phyloP scores from a whole-genome alignment of 2,797 vertebrate species.

The Peromyscus melanophrys region DNA sequence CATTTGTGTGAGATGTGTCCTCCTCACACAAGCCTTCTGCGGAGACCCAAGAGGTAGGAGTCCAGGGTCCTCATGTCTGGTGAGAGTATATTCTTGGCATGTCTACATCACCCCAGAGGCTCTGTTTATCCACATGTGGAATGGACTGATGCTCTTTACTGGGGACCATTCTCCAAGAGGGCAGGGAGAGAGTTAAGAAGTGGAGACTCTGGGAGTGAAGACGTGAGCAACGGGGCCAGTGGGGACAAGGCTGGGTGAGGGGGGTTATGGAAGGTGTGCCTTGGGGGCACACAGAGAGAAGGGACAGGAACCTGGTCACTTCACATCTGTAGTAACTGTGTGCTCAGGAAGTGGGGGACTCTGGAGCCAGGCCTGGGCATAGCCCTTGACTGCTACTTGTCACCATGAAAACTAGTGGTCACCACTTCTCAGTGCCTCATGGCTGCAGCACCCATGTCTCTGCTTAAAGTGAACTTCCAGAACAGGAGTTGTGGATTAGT shows the following conservation, averaged over 20 bases:
- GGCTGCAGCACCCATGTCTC: background rate
- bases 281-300: background rate
- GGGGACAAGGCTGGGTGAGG: accelerated
- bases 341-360: background rate
- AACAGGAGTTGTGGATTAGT: background rate
- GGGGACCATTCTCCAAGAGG: background rate
- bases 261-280: background rate
- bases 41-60: background rate
- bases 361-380: too few relatives aligned
- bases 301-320: background rate
- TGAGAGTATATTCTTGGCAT: background rate
- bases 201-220: accelerated
- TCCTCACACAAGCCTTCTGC: accelerated
- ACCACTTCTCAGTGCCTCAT: accelerated
- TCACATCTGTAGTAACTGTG: accelerated
- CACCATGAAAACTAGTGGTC: accelerated
- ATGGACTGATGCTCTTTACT: background rate
- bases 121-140: background rate
- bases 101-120: background rate
- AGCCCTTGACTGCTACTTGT: background rate
- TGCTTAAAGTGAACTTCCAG: background rate
- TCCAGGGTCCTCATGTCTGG: accelerated
- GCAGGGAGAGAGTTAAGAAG: background rate
- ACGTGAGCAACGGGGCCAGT: accelerated
- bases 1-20: accelerated